phyloP scores from a whole-genome alignment of 2,888 invertebrate species.

The Geophilus truncorum region DNA sequence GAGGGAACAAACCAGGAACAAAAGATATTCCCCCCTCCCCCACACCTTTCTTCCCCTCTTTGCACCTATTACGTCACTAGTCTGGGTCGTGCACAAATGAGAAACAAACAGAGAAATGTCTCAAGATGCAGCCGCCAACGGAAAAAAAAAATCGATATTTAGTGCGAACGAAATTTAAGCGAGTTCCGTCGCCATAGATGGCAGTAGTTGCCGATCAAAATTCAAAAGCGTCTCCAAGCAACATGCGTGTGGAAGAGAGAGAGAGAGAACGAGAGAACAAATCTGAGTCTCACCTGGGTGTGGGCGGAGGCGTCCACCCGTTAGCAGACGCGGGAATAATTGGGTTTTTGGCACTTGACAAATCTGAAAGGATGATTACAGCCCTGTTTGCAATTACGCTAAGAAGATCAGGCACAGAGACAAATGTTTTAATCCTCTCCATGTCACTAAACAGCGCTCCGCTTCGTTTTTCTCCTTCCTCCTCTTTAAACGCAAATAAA shows the following conservation, averaged over 20 bases:
- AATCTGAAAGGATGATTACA: neutral
- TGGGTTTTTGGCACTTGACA: neutral
- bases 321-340: slow-evolving; percentile 8
- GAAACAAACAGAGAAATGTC: slow-evolving; percentile 10
- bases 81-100: slow-evolving; percentile 6
- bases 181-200: slow-evolving; percentile 7
- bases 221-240: slow-evolving; percentile 7
- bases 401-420: neutral
- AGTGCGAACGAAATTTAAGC: neutral
- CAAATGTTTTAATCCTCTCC: neutral
- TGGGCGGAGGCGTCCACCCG: slow-evolving; percentile 15
- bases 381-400: neutral
- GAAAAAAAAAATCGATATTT: neutral
- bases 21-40: neutral
- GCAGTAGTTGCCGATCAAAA: slow-evolving; percentile 20
- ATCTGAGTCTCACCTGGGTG: slow-evolving; percentile 16
- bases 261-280: neutral
- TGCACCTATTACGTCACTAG: neutral
- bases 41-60: neutral
- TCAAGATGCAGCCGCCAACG: neutral
- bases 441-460: neutral
- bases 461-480: neutral
- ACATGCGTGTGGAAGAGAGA: neutral
- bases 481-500: neutral
- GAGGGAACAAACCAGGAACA: slow-evolving; percentile 9